Evolutionary conservation across 53 echinoderm and acorn worm genomes (phyloP), one percentile per base, ranked within the genome.

Genomic region (Glandiceps talaboti): DNA sequence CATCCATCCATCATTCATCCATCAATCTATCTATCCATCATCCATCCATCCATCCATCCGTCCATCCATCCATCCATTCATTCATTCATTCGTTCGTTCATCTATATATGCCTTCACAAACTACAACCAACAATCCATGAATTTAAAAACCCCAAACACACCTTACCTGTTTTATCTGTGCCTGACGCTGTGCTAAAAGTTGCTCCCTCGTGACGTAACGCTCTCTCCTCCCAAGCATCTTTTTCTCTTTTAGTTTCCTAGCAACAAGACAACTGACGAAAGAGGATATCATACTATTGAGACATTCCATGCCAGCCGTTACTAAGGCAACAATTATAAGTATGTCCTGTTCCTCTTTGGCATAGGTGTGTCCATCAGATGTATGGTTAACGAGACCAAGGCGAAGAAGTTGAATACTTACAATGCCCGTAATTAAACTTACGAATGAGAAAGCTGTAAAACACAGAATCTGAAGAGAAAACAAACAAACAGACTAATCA

Each of bases 101-200:
- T n/a, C n/a, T n/a, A n/a, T n/a, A n/a, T n/a, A n/a, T n/a, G n/a
- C n/a, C n/a, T n/a, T n/a, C n/a, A n/a, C n/a, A n/a, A n/a, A n/a
- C n/a, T n/a, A n/a, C n/a, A n/a, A n/a, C n/a, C n/a, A n/a, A n/a
- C n/a, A n/a, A n/a, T n/a, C n/a, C n/a, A n/a, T n/a, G n/a, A n/a
- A n/a, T n/a, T n/a, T n/a, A n/a, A n/a, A n/a, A n/a, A n/a, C n/a
- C n/a, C n/a, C n/a, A n/a, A n/a, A n/a, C n/a, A n/a, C n/a, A n/a
- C n/a, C n/a, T 25, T 33, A 99, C 99, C 99, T 93, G 89, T 91
- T 88, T 79, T 1, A 99, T 88, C 33, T 99, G 93, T 74, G 93
- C 93, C 77, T 99, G 99, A 75, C 99, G 75, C 74, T 93, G 89
- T 6, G 91, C 99, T 27, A 99, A 88, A 77, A 93, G 76, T 33